Percentiles rank a stretch among this genome's conserved stretches.
Evolutionary conservation across 1,140 invertebrate species (phyloP).

Genomic region (Musca vetustissima): DNA sequence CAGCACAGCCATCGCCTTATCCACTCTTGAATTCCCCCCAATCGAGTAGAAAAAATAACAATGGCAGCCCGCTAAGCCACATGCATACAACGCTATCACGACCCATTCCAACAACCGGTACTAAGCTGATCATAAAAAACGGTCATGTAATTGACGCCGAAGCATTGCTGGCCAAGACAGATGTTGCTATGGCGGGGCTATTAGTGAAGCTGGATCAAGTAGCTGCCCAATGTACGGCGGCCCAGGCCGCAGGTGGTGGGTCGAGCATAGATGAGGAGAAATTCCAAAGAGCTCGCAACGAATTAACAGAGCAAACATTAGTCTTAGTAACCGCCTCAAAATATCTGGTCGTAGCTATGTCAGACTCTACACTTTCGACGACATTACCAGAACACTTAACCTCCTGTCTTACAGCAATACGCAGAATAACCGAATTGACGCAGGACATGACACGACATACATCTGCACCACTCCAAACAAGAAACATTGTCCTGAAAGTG

Average conservation of each 20-base stretch:
- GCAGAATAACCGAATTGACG: constrained; percentile 69
- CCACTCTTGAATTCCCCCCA: constrained; percentile 57
- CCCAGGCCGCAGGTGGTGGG: constrained; percentile 70
- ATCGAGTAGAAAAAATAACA: constrained; percentile 57
- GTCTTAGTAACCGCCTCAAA: constrained; percentile 83
- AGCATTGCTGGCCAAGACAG: constrained; percentile 66
- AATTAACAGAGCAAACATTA: constrained; percentile 76
- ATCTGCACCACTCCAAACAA: constrained; percentile 73
- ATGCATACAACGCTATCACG: neutral
- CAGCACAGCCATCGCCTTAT: constrained; percentile 20
- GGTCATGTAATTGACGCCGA: constrained; percentile 62
- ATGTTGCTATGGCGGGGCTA: constrained; percentile 66
- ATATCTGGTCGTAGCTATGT: constrained; percentile 77
- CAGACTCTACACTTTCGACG: constrained; percentile 61
- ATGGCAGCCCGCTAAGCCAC: constrained; percentile 44
- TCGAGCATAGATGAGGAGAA: constrained; percentile 71
- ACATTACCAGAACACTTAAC: constrained; percentile 66
- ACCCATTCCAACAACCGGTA: constrained; percentile 2
- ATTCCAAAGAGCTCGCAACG: constrained; percentile 73
- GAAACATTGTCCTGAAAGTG: constrained; percentile 77
- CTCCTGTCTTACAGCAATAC: constrained; percentile 69
- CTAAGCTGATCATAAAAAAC: constrained; percentile 55
- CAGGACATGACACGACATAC: constrained; percentile 72
- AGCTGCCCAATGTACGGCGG: constrained; percentile 67
- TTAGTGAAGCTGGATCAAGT: constrained; percentile 68